Base-by-base conservation (phyloP, 2,797 vertebrate genomes). In the Acrossocheilus fasciatus region DNA sequence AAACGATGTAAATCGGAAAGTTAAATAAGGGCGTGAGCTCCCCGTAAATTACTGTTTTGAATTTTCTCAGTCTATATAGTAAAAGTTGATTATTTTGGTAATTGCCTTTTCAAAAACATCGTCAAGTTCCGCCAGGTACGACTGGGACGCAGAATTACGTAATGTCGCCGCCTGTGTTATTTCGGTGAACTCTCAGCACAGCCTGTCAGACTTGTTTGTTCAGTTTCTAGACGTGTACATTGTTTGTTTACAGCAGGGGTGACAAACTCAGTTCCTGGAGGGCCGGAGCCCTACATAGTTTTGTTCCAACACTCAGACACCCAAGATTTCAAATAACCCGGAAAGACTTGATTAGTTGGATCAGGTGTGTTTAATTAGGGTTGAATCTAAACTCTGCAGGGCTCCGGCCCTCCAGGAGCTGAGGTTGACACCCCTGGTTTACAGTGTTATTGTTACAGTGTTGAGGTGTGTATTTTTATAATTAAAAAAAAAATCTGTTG, bases 201-300 rank as follows among this genome's bases (percentile, higher is more conserved):
- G 26, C 68, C 30, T 39, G 84, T 86, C 57, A 30, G 43, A 50
- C 78, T 10, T 15, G 84, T 86, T 81, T 74, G 41, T 50, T n/a
- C 1, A 64, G 76, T 86, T 41, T 39, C 45, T 12, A 50, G 18
- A 50, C 39, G 6, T 47, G 30, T 26, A 36, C 2, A 6, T 34
- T 41, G 36, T 64, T 64, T 69, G 8, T 85, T 43, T n/a, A 20
- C 52, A 69, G 20, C 26, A 26, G 26, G 26, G 26, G 26, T 26
- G 26, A 26, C 26, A 26, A 26, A 26, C 26, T 26, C 26, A 26
- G 26, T 26, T 26, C 26, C 26, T 26, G 26, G 26, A 26, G 26
- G 26, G 26, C 26, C 26, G 26, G 26, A 26, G 26, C 26, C 26
- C 26, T 26, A 1, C 26, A 26, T 26, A 26, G 26, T 26, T 26